Conservation (phyloP, 2,113 vertebrate species). For the Blennius ocellaris region DNA sequence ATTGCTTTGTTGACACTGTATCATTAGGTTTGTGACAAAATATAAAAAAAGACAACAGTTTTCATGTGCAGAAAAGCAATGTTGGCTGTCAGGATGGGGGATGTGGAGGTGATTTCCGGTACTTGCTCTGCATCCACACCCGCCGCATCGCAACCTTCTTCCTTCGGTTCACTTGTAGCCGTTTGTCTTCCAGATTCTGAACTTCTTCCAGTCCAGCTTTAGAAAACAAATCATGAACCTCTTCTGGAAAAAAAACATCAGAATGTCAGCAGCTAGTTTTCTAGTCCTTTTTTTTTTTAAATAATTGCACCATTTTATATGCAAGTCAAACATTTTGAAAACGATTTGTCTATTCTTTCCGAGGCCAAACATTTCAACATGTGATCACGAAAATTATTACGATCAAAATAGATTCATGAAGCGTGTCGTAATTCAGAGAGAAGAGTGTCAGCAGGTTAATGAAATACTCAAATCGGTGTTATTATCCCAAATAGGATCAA, state of each 20-base stretch:
- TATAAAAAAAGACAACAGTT: neutral
- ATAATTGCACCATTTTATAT: too few species aligned
- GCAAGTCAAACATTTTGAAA: too few species aligned
- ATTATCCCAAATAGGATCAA: constrained; percentile 1
- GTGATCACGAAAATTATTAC: too few species aligned
- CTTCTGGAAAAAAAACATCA: constrained; percentile 80
- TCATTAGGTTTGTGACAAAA: neutral
- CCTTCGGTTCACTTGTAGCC: constrained; percentile 93
- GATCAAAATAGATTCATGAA: too few species aligned
- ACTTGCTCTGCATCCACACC: constrained; percentile 96
- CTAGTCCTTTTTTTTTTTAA: too few species aligned
- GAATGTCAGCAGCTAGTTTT: too few species aligned
- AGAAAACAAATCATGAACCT: constrained; percentile 87
- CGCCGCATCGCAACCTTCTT: constrained; percentile 91
- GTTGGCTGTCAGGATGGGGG: constrained; percentile 22
- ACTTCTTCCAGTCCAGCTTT: constrained; percentile 90
- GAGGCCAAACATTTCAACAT: too few species aligned
- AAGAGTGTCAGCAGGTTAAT: too few species aligned
- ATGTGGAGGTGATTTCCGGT: constrained; percentile 81
- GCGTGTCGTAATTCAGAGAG: too few species aligned
- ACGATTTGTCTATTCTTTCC: too few species aligned
- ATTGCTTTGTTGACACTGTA: constrained; percentile 16
- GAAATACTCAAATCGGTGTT: too few species aligned
- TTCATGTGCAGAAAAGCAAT: neutral
- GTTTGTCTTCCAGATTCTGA: constrained; percentile 91